These are phyloP conservation scores for Thinocorus orbignyianus DNA, from an alignment of 2,113 vertebrate genomes.

Conservation along the genomic window DNA sequence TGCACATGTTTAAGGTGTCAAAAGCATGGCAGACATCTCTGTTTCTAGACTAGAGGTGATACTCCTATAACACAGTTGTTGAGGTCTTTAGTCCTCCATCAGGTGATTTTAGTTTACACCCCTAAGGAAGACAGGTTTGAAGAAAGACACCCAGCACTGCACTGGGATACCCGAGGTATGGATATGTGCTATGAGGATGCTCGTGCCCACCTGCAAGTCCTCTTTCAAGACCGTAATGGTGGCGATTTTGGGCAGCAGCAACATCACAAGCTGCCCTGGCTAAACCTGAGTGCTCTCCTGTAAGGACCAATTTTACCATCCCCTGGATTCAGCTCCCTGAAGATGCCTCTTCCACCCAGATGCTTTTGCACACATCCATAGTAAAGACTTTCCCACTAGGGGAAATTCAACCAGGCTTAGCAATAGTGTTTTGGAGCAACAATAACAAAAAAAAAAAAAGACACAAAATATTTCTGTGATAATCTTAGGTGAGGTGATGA, in stretches of 20 bases:
- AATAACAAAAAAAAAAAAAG: neutral
- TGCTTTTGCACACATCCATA: accelerated
- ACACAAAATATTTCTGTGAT: neutral
- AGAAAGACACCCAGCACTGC: neutral
- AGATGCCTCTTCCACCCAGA: neutral
- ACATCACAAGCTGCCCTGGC: neutral
- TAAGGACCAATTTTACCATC: neutral
- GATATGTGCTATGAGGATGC: neutral
- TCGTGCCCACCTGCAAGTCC: neutral
- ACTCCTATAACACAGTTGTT: accelerated
- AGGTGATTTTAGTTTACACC: neutral
- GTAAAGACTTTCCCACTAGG: neutral
- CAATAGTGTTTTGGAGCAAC: neutral
- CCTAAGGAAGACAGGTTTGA: neutral
- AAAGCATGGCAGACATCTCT: neutral
- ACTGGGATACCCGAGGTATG: accelerated
- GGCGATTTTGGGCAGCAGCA: neutral
- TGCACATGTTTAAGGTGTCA: neutral
- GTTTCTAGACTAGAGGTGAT: neutral
- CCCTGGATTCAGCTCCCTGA: neutral
- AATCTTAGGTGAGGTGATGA: neutral
- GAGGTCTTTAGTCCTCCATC: neutral
- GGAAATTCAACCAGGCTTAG: neutral
- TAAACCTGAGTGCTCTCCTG: neutral
- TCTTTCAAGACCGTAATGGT: accelerated